These are phyloP conservation scores for Oxyteleia sp. DNA, from an alignment of 2,888 invertebrate species.

Conservation along the genomic window DNA sequence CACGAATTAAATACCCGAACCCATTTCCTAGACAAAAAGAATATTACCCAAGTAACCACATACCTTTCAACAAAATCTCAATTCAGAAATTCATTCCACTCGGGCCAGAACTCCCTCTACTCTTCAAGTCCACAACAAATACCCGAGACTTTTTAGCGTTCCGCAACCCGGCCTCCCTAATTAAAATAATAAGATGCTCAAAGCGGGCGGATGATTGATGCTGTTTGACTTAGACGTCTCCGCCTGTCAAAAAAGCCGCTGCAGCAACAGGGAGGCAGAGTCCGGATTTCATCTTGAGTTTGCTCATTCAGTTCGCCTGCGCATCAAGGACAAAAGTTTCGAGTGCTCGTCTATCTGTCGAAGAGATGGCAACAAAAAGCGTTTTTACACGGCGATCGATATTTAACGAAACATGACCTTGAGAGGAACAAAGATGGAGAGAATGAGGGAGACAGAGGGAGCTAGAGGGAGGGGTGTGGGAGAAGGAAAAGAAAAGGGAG, in stretches of 20 bases:
- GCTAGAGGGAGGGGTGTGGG: no score
- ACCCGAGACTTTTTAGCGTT: neutral
- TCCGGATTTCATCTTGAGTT: constrained; percentile 34
- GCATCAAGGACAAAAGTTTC: constrained; percentile 53
- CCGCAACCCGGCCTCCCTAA: neutral
- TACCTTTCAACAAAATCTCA: no score
- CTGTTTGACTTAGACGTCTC: constrained; percentile 7
- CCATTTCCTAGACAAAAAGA: no score
- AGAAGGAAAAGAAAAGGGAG: constrained; percentile 4
- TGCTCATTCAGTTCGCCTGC: constrained; percentile 23
- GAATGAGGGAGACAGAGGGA: constrained; percentile 26
- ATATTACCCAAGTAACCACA: no score
- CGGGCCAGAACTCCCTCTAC: no score
- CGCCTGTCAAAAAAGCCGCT: constrained; percentile 36
- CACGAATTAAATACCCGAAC: no score
- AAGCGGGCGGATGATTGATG: constrained; percentile 25
- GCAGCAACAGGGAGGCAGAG: constrained; percentile 8
- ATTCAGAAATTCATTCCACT: no score
- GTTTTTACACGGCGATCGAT: constrained; percentile 61
- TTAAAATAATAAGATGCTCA: constrained; percentile 6
- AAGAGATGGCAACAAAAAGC: constrained; percentile 27
- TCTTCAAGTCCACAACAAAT: no score
- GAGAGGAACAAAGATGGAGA: no score
- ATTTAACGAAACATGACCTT: constrained; percentile 67
- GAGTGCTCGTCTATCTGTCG: constrained; percentile 36